Conservation (phyloP, 2,797 vertebrate genomes). For the Myotis planiceps region DNA sequence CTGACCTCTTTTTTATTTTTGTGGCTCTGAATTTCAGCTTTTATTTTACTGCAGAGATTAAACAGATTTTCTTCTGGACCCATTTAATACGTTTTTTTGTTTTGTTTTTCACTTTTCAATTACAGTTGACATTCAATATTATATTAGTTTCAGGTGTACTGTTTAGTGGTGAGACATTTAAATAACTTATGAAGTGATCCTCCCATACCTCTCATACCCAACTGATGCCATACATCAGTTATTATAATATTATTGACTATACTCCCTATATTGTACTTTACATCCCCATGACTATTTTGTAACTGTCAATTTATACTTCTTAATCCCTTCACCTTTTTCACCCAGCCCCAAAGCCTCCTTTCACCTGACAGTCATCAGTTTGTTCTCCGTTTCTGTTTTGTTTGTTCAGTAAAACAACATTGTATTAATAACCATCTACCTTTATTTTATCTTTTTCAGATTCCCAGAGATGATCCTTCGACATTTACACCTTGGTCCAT, state of each 20-base stretch:
- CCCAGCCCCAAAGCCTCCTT: neutral
- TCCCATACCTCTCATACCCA: neutral
- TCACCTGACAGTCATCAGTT: neutral
- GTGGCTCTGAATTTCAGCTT: neutral
- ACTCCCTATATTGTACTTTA: neutral
- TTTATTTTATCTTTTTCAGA: constrained; percentile 70
- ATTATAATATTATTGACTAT: neutral
- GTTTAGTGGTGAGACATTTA: neutral
- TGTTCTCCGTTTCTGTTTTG: neutral
- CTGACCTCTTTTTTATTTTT: neutral
- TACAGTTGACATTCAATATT: neutral
- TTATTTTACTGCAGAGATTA: neutral
- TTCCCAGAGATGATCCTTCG: constrained; percentile 82
- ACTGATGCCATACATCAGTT: neutral
- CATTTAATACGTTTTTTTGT: neutral
- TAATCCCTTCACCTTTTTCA: too few relatives aligned
- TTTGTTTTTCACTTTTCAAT: neutral
- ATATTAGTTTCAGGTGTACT: neutral
- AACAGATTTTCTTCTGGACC: neutral
- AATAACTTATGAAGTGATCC: neutral
- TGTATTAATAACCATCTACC: neutral
- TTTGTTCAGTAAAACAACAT: neutral
- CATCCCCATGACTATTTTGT: neutral
- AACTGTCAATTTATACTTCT: neutral
- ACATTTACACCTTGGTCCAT: constrained; percentile 78